Evolutionary conservation across 2,888 invertebrate genomes (phyloP).

Genomic region (Cataglyphis cursor): DNA sequence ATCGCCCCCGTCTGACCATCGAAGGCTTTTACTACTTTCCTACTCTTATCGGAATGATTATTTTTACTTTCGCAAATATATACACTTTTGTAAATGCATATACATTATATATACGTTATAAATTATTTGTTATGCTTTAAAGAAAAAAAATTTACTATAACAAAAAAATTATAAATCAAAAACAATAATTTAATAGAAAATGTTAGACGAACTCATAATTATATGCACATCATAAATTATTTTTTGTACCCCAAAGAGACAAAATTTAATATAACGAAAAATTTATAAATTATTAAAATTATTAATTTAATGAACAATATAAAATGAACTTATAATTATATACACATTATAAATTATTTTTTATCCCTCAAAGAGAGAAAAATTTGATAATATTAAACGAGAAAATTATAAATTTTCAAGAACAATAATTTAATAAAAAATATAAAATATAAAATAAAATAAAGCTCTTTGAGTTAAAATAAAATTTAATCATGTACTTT

Average conservation of each 20-base stretch:
- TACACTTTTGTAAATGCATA: neutral
- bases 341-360: neutral
- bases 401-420: no score
- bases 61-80: neutral
- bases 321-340: no score
- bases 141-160: neutral
- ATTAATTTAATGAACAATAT: neutral
- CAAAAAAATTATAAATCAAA: neutral
- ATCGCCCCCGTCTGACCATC: slow-evolving; percentile 15
- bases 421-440: neutral
- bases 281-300: no score
- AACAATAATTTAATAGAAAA: neutral
- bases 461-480: neutral
- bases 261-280: neutral
- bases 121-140: neutral
- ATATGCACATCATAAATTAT: neutral
- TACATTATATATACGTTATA: neutral
- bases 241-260: neutral
- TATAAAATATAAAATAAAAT: neutral
- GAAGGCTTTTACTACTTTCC: slow-evolving; percentile 11
- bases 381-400: no score
- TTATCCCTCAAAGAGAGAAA: neutral
- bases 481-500: neutral
- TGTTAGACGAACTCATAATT: no score
- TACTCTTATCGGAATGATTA: neutral